Evolutionary conservation across 2,113 vertebrate species (phyloP), one percentile per base, ranked within the genome.

Genomic region (Dasyornis broadbenti): DNA sequence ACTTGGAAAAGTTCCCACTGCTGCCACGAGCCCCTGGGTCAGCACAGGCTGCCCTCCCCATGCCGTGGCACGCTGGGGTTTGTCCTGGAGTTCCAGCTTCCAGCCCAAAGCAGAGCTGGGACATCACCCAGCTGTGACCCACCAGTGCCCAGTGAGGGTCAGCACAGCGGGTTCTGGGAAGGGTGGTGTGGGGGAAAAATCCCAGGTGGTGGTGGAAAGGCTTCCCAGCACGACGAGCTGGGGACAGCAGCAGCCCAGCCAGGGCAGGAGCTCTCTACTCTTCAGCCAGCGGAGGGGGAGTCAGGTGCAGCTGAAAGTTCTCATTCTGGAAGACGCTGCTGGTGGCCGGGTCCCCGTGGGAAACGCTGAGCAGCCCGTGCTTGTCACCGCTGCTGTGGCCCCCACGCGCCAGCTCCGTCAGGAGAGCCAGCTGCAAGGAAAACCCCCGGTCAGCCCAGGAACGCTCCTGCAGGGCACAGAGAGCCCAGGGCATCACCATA

Each of bases 281-380:
- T 44, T 99, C 99, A 5, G 98, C 72, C 90, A 98, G 82, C 0
- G 99, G 99, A 0, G 99, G 99, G 2, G 99, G 99, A 1, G 98
- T 95, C 54, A 99, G 99, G 33, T 98, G 99, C 6, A 99, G 98
- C 90, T 98, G 98, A 96, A 99, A 99, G 92, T 97, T 98, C 96
- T 99, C 98, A 0, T 98, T 98, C 97, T 99, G 98, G 96, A 99
- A 99, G 90, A 99, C 95, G 7, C 98, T 98, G 96, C 82, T 97
- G 95, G 97, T 89, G 61, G 97, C 96, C 2, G 95, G 20, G 90
- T 98, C 97, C 14, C 98, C 92, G 5, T 98, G 98, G 92, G 97
- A 91, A 35, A 98, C 7, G 3, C 98, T 96, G 20, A 99, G 95
- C 3, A 97, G 96, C 61, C 98, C 95, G 0, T 97, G 94, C 96